phyloP scores from a whole-genome alignment of 2,113 vertebrate genomes.

The Canis aureus region DNA sequence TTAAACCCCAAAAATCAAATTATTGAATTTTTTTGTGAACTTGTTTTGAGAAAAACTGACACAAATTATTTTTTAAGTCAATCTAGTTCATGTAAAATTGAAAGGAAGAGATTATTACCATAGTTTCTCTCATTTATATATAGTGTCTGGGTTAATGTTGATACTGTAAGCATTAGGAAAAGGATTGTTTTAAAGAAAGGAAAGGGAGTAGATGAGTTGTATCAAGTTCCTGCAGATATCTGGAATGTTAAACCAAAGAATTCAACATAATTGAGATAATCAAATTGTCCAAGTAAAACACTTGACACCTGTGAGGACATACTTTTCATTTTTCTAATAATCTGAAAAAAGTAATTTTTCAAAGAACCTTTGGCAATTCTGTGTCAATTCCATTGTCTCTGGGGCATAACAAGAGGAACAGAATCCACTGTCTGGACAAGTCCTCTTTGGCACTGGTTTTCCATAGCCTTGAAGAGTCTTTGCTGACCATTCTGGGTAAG shows the following conservation, averaged over 20 bases:
- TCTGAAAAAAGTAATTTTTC: slow-evolving; percentile 33
- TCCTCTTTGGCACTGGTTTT: not conserved
- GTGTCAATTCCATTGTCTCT: not conserved
- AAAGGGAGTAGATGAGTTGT: slow-evolving; percentile 77
- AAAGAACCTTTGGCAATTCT: not conserved
- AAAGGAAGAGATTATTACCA: slow-evolving; percentile 75
- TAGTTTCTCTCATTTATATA: slow-evolving; percentile 75
- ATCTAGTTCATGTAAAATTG: slow-evolving; percentile 49
- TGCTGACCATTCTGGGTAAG: slow-evolving; percentile 28
- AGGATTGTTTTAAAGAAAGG: slow-evolving; percentile 63
- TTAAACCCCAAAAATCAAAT: slow-evolving; percentile 1
- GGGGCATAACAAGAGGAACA: not conserved
- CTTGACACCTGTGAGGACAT: slow-evolving; percentile 1
- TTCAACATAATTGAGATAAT: slow-evolving; percentile 62
- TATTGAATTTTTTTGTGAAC: not conserved
- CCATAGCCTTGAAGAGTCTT: not conserved
- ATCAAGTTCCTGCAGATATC: slow-evolving; percentile 79
- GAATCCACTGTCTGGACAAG: too few species aligned
- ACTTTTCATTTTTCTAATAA: slow-evolving; percentile 48
- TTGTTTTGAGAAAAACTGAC: slow-evolving; percentile 3
- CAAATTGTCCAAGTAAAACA: slow-evolving; percentile 56
- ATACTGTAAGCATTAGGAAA: slow-evolving; percentile 77
- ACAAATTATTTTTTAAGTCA: not conserved
- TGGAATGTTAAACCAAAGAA: slow-evolving; percentile 76
- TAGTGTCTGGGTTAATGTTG: slow-evolving; percentile 79